phyloP scores from a whole-genome alignment of 2,113 vertebrate genomes.

The Megaceryle maxima region DNA sequence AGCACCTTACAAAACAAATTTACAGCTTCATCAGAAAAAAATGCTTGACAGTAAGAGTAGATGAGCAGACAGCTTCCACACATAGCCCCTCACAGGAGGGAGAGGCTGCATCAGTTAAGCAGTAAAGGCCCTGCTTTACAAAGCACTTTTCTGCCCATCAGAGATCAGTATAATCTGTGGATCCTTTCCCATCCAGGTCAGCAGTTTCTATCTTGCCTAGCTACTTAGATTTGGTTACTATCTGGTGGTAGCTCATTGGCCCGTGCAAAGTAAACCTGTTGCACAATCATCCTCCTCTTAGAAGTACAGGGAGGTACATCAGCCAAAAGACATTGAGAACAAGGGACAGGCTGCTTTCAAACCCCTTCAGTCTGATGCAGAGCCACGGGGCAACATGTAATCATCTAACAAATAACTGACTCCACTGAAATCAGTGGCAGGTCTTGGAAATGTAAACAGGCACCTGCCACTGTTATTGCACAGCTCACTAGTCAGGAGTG shows the following conservation, averaged over 20 bases:
- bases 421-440: neutral
- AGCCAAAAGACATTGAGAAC: neutral
- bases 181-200: conserved; percentile 39
- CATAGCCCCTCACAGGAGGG: neutral
- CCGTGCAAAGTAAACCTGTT: neutral
- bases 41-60: neutral
- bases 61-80: neutral
- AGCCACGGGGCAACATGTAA: neutral
- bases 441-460: neutral
- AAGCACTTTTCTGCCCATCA: neutral
- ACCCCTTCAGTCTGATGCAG: fast-evolving
- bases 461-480: neutral
- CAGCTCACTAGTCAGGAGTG: neutral
- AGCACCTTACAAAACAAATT: neutral
- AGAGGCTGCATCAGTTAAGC: neutral
- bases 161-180: conserved; percentile 26
- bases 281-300: neutral
- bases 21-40: neutral
- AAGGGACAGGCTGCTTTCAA: neutral
- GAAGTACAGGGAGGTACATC: fast-evolving
- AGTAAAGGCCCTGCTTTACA: neutral
- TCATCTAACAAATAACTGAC: neutral
- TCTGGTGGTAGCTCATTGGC: neutral
- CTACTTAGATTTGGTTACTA: neutral
- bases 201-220: conserved; percentile 47